Conservation (phyloP, 2,797 vertebrate genomes). For the Microchirus variegatus region DNA sequence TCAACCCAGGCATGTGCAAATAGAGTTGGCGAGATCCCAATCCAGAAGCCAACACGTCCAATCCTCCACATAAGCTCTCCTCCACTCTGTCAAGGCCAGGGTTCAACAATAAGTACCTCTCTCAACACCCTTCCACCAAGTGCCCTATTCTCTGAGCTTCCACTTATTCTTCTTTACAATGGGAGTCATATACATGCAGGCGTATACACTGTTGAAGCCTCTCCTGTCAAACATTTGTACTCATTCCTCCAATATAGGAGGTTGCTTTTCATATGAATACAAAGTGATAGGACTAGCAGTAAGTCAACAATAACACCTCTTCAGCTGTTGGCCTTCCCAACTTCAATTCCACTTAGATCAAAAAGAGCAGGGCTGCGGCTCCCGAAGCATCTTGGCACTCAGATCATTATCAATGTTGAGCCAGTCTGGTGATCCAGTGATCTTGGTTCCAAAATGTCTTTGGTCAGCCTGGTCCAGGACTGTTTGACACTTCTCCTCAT, state of each 20-base stretch:
- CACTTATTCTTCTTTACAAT: conserved; percentile 42
- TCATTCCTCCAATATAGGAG: conserved; percentile 10
- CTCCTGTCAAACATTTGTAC: background rate
- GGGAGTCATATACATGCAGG: conserved; percentile 35
- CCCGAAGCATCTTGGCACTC: conserved; percentile 61
- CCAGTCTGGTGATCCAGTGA: conserved; percentile 25
- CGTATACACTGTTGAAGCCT: conserved; percentile 38
- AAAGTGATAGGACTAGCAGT: background rate
- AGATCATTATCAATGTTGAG: conserved; percentile 44
- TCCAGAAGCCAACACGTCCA: conserved; percentile 22
- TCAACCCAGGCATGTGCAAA: background rate
- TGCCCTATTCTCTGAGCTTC: conserved; percentile 40
- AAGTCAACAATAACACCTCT: conserved; percentile 23
- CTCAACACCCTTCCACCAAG: conserved; percentile 41
- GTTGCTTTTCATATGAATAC: background rate
- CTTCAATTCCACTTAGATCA: conserved; percentile 9
- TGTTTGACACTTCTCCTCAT: conserved; percentile 78
- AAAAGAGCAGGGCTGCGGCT: conserved; percentile 65
- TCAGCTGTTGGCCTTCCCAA: conserved; percentile 5
- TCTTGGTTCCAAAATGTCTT: conserved; percentile 63
- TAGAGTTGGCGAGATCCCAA: conserved; percentile 5
- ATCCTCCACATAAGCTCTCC: conserved; percentile 45
- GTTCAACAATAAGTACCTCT: conserved; percentile 61
- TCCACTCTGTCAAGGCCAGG: conserved; percentile 47
- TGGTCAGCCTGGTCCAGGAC: conserved; percentile 66